Percentiles rank a stretch among this genome's conserved stretches.
Evolutionary conservation across 2,888 invertebrate species (phyloP).

Genomic region (Oxystoma pomonae): DNA sequence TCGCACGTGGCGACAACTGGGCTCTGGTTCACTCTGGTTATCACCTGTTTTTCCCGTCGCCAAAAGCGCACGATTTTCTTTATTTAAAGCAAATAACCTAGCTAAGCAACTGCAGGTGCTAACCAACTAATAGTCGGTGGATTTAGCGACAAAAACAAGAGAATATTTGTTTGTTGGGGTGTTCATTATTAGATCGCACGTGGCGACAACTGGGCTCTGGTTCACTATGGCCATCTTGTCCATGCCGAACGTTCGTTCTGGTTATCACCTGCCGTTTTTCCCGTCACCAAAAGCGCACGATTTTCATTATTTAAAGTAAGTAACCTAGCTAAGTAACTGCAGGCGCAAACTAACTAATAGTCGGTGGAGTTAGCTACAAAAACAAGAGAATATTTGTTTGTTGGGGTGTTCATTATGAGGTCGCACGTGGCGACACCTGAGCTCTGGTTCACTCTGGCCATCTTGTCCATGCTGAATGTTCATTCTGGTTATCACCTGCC

Average conservation of each 20-base stretch:
- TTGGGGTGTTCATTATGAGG: conserved; percentile 70
- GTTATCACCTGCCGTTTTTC: conserved; percentile 81
- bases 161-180: conserved; percentile 71
- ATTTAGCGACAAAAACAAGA: too few species aligned
- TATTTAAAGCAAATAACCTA: too few species aligned
- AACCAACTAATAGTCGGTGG: too few species aligned
- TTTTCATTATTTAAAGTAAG: conserved; percentile 81
- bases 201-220: conserved; percentile 77
- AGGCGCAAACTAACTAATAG: too few species aligned
- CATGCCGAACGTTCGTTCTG: conserved; percentile 78
- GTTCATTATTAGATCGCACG: conserved; percentile 68
- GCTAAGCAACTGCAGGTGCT: too few species aligned
- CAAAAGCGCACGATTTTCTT: conserved; percentile 85
- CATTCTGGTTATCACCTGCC: conserved; percentile 85
- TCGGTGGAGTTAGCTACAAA: too few species aligned
- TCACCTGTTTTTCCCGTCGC: conserved; percentile 80
- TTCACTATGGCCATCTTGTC: conserved; percentile 71
- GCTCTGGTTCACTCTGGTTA: conserved; percentile 77
- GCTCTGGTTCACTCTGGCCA: conserved; percentile 75
- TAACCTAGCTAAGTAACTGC: too few species aligned
- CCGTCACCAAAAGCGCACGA: conserved; percentile 85
- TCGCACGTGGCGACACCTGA: conserved; percentile 73
- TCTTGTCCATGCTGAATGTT: conserved; percentile 72
- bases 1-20: conserved; percentile 73
- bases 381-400: too few species aligned